phyloP scores from a whole-genome alignment of 2,797 vertebrate species.

The Peromyscus eremicus region DNA sequence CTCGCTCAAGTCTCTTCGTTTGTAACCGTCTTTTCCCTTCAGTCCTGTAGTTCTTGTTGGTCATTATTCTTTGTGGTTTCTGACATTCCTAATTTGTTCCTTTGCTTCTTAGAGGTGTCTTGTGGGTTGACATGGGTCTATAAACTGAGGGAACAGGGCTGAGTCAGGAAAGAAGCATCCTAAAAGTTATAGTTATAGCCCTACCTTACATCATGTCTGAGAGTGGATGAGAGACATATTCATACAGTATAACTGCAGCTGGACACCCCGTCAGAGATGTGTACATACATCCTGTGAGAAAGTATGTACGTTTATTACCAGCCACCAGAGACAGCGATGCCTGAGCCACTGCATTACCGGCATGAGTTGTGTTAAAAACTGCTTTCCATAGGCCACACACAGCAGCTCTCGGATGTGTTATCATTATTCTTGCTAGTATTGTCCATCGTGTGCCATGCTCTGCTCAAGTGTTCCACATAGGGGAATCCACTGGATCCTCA shows the following conservation, averaged over 20 bases:
- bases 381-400: not conserved
- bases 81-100: not conserved
- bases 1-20: not conserved
- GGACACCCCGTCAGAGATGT: no score
- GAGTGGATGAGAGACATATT: rapidly evolving
- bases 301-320: not conserved
- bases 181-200: not conserved
- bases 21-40: not conserved
- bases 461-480: not conserved
- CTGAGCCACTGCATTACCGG: not conserved
- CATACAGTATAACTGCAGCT: no score
- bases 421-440: rapidly evolving
- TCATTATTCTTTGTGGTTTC: not conserved
- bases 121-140: not conserved
- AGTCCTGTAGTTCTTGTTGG: no score
- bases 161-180: not conserved
- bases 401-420: not conserved
- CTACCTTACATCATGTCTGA: rapidly evolving
- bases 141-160: not conserved
- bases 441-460: no score
- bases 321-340: not conserved
- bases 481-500: not conserved
- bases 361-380: not conserved
- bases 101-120: not conserved
- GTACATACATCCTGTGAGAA: no score